Conservation (phyloP, 2,888 invertebrate genomes). For the Neria commutata region DNA sequence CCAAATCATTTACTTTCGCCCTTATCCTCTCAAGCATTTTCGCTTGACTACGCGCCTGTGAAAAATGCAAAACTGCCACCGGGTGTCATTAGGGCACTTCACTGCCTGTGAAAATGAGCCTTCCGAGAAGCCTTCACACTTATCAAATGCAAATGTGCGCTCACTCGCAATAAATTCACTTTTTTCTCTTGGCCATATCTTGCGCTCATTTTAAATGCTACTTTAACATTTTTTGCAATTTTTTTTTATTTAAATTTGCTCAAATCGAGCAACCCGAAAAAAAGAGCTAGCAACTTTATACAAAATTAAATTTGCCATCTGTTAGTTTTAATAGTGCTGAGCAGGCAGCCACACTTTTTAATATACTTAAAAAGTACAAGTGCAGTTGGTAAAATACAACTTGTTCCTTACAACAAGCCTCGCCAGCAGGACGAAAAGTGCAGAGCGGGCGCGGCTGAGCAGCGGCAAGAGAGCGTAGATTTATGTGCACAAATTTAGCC, state of each 20-base stretch:
- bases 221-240: too few species aligned
- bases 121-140: background rate
- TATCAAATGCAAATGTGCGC: conserved; percentile 21
- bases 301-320: background rate
- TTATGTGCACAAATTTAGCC: conserved; percentile 55
- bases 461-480: conserved; percentile 37
- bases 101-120: background rate
- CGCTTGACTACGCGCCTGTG: too few species aligned
- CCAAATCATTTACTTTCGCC: too few species aligned
- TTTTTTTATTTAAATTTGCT: too few species aligned
- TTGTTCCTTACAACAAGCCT: background rate
- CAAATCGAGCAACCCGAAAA: too few species aligned
- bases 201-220: too few species aligned
- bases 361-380: conserved; percentile 26
- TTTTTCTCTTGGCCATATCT: background rate
- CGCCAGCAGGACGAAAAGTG: background rate
- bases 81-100: conserved; percentile 34
- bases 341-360: conserved; percentile 13
- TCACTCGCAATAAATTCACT: background rate
- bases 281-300: too few species aligned
- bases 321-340: background rate
- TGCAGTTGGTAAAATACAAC: too few species aligned
- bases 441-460: too few species aligned
- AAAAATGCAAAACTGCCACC: too few species aligned
- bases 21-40: too few species aligned